These are phyloP conservation scores for Sympetrum striolatum DNA, from an alignment of 2,888 invertebrate genomes.

Conservation along the genomic window DNA sequence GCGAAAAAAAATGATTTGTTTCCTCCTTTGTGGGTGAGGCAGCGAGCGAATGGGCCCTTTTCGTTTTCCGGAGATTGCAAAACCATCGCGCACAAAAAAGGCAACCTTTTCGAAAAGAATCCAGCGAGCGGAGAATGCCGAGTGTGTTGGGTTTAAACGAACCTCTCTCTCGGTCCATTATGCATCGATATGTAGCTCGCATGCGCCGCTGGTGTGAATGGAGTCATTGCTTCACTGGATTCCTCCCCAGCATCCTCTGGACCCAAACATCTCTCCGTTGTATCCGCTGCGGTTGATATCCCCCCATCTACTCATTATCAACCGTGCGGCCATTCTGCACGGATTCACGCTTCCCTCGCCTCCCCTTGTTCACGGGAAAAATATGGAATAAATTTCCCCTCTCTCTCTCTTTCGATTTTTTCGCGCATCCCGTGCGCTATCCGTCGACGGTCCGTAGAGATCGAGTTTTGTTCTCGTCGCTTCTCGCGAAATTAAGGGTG, in stretches of 20 bases:
- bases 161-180: slow-evolving; percentile 19
- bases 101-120: not conserved
- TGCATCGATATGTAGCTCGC: slow-evolving; percentile 36
- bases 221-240: slow-evolving; percentile 5
- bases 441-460: not conserved
- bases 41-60: slow-evolving; percentile 9
- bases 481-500: not conserved
- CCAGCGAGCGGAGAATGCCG: not conserved
- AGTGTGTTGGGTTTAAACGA: slow-evolving; percentile 8
- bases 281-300: slow-evolving; percentile 26
- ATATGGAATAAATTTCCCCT: too few relatives aligned
- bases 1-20: not conserved
- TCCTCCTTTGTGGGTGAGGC: not conserved
- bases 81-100: slow-evolving; percentile 11
- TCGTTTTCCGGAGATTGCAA: slow-evolving; percentile 18
- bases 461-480: not conserved
- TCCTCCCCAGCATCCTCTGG: not conserved
- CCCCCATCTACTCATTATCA: not conserved
- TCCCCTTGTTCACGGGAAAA: not conserved
- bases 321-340: slow-evolving; percentile 16
- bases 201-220: slow-evolving; percentile 6
- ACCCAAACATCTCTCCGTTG: not conserved
- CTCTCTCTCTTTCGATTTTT: not conserved
- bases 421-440: not conserved
- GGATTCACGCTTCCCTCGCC: not conserved